Conservation (phyloP, 2,888 invertebrate species). For the Acleris emargana region DNA sequence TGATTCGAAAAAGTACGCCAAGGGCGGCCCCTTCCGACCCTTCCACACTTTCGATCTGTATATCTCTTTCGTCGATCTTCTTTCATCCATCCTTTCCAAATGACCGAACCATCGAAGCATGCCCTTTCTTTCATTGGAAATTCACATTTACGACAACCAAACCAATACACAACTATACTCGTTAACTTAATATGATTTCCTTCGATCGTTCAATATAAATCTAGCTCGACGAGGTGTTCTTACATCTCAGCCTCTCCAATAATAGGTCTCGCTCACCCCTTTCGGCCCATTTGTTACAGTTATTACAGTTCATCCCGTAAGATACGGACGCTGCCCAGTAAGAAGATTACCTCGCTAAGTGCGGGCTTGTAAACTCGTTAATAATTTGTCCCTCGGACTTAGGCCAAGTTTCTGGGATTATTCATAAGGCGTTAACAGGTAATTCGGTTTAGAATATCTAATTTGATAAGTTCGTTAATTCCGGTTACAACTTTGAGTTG, state of each 20-base stretch:
- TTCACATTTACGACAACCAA: too few relatives aligned
- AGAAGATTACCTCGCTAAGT: constrained; percentile 64
- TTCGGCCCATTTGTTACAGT: constrained; percentile 48
- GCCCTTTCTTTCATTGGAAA: too few relatives aligned
- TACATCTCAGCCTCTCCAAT: constrained; percentile 7
- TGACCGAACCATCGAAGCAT: too few relatives aligned
- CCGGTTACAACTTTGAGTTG: constrained; percentile 7
- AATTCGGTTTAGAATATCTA: constrained; percentile 43
- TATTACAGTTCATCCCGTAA: constrained; percentile 49
- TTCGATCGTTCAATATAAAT: too few relatives aligned
- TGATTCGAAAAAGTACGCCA: too few relatives aligned
- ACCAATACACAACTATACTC: too few relatives aligned
- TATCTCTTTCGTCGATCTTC: too few relatives aligned
- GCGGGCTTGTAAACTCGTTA: constrained; percentile 61
- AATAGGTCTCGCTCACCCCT: constrained; percentile 24
- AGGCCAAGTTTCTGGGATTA: constrained; percentile 54
- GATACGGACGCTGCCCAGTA: constrained; percentile 55
- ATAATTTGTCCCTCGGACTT: constrained; percentile 46
- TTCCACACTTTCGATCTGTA: too few relatives aligned
- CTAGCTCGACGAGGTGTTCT: neutral
- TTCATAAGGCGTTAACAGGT: constrained; percentile 58
- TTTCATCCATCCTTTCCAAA: too few relatives aligned
- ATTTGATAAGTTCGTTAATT: constrained; percentile 46
- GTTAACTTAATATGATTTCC: too few relatives aligned
- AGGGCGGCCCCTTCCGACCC: too few relatives aligned